phyloP scores from a whole-genome alignment of 2,888 invertebrate genomes.

The Trachelus troglodyta region DNA sequence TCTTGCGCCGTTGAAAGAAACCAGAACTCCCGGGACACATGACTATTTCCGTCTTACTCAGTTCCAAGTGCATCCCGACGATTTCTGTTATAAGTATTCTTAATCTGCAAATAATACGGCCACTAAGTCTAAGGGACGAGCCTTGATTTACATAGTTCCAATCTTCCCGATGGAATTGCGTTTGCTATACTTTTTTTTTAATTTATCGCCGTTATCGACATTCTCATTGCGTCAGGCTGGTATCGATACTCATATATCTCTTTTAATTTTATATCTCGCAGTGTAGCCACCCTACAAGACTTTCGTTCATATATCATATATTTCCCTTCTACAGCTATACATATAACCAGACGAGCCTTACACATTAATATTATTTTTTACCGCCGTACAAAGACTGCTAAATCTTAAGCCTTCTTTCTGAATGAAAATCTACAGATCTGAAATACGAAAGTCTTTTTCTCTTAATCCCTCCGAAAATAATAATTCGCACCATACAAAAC shows the following conservation, averaged over 20 bases:
- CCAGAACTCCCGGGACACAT: conserved; percentile 12
- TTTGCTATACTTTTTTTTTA: not conserved
- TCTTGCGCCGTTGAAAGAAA: conserved; percentile 16
- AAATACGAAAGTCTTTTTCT: not conserved
- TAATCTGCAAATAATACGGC: not conserved
- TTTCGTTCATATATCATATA: not conserved
- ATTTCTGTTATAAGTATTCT: not conserved
- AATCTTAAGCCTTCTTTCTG: not conserved
- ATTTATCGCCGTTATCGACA: not conserved
- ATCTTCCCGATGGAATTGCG: not conserved
- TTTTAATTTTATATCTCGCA: not conserved
- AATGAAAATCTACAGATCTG: not conserved
- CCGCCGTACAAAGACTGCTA: not conserved
- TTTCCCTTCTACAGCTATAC: not conserved
- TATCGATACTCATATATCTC: not conserved
- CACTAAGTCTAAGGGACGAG: not conserved
- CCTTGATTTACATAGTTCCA: not conserved
- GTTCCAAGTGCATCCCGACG: not conserved
- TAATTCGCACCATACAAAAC: not conserved
- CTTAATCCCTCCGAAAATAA: not conserved
- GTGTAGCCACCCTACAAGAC: not conserved
- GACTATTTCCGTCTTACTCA: not conserved
- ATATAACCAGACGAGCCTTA: not conserved
- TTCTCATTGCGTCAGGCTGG: not conserved
- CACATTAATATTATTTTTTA: not conserved